These are phyloP conservation scores for Cerceris ruficornis DNA, from an alignment of 2,888 invertebrate genomes.

Conservation along the genomic window DNA sequence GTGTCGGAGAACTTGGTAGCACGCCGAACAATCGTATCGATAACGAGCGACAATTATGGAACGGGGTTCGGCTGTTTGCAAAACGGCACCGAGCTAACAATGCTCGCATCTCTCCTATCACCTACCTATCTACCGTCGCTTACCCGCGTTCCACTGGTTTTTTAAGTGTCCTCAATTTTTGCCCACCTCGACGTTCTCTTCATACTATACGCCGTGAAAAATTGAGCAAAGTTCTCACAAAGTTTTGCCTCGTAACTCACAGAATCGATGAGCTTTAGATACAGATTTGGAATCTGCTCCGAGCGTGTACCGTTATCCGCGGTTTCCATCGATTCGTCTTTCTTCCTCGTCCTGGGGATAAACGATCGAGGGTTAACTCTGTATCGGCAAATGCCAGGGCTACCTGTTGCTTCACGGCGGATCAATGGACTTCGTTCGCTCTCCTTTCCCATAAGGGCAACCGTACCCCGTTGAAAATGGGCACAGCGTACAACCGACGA, in stretches of 20 bases:
- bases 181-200: not conserved
- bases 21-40: conserved; percentile 72
- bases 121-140: conserved; percentile 9
- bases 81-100: conserved; percentile 67
- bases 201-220: too few species aligned
- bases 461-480: conserved; percentile 70
- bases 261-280: too few species aligned
- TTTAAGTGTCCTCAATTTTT: not conserved
- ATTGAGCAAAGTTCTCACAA: too few species aligned
- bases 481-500: conserved; percentile 65
- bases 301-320: too few species aligned
- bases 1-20: conserved; percentile 46
- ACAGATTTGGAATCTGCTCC: too few species aligned
- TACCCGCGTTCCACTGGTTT: conserved; percentile 24
- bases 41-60: conserved; percentile 77
- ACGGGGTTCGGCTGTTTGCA: conserved; percentile 62
- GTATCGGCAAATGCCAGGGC: conserved; percentile 1
- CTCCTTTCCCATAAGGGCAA: conserved; percentile 71
- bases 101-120: conserved; percentile 45
- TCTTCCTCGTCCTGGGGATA: not conserved
- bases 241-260: too few species aligned
- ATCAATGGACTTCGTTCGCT: conserved; percentile 75
- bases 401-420: conserved; percentile 50
- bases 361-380: conserved; percentile 1
- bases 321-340: not conserved